Evolutionary conservation across 1,140 invertebrate genomes (phyloP), one percentile per base, ranked within the genome.

Genomic region (Calliphora vicina): DNA sequence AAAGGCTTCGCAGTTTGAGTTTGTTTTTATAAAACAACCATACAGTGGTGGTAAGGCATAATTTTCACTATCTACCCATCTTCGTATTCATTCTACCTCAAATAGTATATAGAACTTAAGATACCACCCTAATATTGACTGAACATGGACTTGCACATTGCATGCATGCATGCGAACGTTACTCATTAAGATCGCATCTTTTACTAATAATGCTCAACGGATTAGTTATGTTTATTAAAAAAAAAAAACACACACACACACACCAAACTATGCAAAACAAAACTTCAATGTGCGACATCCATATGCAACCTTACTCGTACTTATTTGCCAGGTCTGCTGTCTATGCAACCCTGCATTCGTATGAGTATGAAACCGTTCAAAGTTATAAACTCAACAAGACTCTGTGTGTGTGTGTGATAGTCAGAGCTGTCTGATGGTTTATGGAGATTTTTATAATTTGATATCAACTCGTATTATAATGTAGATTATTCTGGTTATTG

Each of bases 111-210:
- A 35, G 5, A n/a, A 50, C 1, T 2, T 12, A 50, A 50, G 61
- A n/a, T 67, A 2, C 20, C 61, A 23, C 23, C 61, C 61, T 67
- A 67, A 67, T 23, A 67, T 67, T 23, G n/a, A 25, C 61, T 23
- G 61, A 23, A 9, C 61, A 67, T 67, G 61, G 61, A 23, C 20
- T 8, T 67, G 61, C 61, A 67, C n/a, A 67, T 67, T 67, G 61
- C 61, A 67, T 67, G 61, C 20, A 67, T 67, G 61, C 61, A 67
- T 67, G 61, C 61, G 61, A 67, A 67, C 61, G 61, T 67, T 67
- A 67, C 61, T 67, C 61, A 67, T 67, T 67, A 67, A 67, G 61
- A 67, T 67, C 20, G 61, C 61, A 67, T 67, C 61, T 67, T 67
- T 67, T 25, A 25, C 61, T 67, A 67, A 67, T 67, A 67, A 67